These are phyloP conservation scores for Rhinopomastus cyanomelas DNA, from an alignment of 2,113 vertebrate genomes.

Conservation along the genomic window DNA sequence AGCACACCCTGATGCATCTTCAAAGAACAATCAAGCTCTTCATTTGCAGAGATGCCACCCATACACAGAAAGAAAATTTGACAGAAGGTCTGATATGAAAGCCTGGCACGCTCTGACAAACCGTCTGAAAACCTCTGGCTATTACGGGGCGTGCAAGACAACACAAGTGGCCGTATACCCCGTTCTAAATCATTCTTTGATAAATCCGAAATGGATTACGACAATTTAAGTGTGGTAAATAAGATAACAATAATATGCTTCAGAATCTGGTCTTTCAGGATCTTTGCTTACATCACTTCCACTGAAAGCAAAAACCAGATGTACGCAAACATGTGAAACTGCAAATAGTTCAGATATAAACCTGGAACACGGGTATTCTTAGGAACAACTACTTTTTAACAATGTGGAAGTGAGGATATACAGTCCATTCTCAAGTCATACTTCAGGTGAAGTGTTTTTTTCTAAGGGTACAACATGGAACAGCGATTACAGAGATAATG, in stretches of 20 bases:
- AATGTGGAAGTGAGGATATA: not conserved
- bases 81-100: not conserved
- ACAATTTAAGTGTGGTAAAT: not conserved
- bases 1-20: not conserved
- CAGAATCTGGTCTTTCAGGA: not conserved
- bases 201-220: not conserved
- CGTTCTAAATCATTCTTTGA: not conserved
- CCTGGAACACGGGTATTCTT: not conserved
- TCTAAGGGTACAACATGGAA: not conserved
- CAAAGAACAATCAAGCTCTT: not conserved
- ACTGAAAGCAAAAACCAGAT: not conserved
- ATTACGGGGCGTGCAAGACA: not conserved
- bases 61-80: not conserved
- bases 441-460: not conserved
- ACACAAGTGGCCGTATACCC: not conserved
- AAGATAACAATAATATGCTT: not conserved
- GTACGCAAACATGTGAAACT: not conserved
- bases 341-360: not conserved
- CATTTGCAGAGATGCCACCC: slow-evolving; percentile 10
- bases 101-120: not conserved
- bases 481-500: not conserved
- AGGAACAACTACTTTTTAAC: not conserved
- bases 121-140: not conserved
- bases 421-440: not conserved
- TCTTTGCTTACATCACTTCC: not conserved